Evolutionary conservation across 2,113 vertebrate genomes (phyloP).

Genomic region (Semicossyphus pulcher): DNA sequence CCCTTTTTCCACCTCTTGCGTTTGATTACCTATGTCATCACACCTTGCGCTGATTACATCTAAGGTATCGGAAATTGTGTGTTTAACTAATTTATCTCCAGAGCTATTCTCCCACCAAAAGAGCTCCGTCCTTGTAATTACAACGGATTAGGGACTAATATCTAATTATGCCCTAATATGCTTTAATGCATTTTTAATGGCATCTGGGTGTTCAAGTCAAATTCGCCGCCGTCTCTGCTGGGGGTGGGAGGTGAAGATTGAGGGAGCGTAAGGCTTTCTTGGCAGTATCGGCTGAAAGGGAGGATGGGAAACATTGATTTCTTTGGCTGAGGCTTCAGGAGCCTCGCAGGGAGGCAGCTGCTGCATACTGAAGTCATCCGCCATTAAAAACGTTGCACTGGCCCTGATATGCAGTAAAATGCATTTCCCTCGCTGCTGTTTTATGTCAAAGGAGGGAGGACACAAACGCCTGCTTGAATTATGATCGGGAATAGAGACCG

Average conservation of each 20-base stretch:
- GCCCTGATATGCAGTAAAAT: slow-evolving; percentile 41
- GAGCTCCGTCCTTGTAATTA: slow-evolving; percentile 76
- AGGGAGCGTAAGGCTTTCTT: slow-evolving; percentile 54
- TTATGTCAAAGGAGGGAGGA: slow-evolving; percentile 62
- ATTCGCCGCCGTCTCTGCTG: slow-evolving; percentile 48
- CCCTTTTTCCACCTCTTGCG: background rate
- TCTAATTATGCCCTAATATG: slow-evolving; percentile 84
- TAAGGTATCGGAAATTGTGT: slow-evolving; percentile 63
- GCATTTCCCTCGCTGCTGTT: slow-evolving; percentile 51
- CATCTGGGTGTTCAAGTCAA: slow-evolving; percentile 75
- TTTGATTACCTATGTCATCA: slow-evolving; percentile 52
- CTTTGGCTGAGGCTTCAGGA: slow-evolving; percentile 64
- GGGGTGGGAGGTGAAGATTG: slow-evolving; percentile 55
- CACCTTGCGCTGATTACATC: slow-evolving; percentile 63
- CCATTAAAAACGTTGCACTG: slow-evolving; percentile 55
- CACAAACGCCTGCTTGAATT: slow-evolving; percentile 67
- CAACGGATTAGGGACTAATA: slow-evolving; percentile 81
- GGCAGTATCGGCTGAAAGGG: slow-evolving; percentile 52
- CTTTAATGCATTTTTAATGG: slow-evolving; percentile 86
- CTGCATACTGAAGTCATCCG: slow-evolving; percentile 65
- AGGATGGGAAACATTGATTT: slow-evolving; percentile 73
- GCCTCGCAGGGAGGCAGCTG: slow-evolving; percentile 58
- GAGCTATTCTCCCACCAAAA: slow-evolving; percentile 51
- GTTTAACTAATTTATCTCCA: slow-evolving; percentile 69
- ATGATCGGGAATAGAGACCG: slow-evolving; percentile 62